Evolutionary conservation across 53 echinoderm and acorn worm species (phyloP), one percentile per base, ranked within the genome.

Genomic region (Paracentrotus lividus): DNA sequence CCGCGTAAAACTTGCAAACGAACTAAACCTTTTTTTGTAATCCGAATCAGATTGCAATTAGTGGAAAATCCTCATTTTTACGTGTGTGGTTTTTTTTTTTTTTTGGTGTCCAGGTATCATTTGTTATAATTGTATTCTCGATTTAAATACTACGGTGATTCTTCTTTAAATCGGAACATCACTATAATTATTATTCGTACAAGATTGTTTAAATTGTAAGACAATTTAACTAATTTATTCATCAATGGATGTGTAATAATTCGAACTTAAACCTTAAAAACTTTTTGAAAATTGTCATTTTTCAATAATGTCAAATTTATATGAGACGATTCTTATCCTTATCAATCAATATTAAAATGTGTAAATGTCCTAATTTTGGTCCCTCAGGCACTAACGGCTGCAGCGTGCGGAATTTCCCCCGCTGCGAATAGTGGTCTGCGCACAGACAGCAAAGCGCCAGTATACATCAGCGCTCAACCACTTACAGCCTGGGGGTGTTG

Each of bases 401-500:
- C 45, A 44, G 65, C 36, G 61, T 12, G 61, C 7, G 65, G 65
- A 89, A 89, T 86, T 86, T 32, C 89, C 91, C 91, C 91, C 26
- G 91, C 91, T 90, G 91, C 33, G 91, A 90, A 90, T 44, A 90
- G 91, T 90, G 91, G 76, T 72, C 52, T 90, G 65, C 33, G 45
- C 91, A 72, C 75, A 90, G 91, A 90, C 91, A 49, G 47, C 91
- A 72, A 52, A 90, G 91, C 91, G 91, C 91, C 91, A 90, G 44
- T 45, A 27, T 53, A 49, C 49, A 72, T 51, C 72, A 90, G 91
- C 68, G 75, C 49, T 49, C 18, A 52, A 68, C 69, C 91, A 72
- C 49, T 90, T 51, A 32, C 53, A 26, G 72, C 91, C 91, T 49
- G 40, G 75, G 42, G 91, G 75, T 90, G 75, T 51, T 49, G 49